Evolutionary conservation across 2,888 invertebrate genomes (phyloP).

Genomic region (Leucophenga maculata): DNA sequence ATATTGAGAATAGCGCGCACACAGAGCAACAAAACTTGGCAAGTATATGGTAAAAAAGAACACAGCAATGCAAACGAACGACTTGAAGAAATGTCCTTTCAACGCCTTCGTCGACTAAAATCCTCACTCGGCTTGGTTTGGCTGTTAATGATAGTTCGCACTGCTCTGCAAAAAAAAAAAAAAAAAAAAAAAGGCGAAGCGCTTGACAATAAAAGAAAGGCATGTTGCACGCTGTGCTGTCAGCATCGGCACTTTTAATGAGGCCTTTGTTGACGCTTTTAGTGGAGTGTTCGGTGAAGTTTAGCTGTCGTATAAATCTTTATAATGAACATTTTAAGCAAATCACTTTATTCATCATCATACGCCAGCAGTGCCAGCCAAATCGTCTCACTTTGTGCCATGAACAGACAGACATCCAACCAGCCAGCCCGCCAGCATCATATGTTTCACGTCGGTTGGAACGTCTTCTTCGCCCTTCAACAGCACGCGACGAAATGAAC

Average conservation of each 20-base stretch:
- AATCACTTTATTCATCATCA: slow-evolving; percentile 34
- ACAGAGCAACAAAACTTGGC: not conserved
- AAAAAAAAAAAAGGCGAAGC: not conserved
- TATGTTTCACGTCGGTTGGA: slow-evolving; percentile 10
- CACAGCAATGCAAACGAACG: not conserved
- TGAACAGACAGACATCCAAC: too few relatives aligned
- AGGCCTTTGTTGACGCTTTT: slow-evolving; percentile 23
- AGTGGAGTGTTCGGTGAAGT: not conserved
- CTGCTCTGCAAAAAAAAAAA: not conserved
- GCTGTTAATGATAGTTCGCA: slow-evolving; percentile 30
- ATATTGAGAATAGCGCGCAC: not conserved
- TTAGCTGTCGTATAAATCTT: slow-evolving; percentile 4
- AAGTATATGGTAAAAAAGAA: not conserved
- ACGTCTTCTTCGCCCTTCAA: not conserved
- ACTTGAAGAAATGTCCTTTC: slow-evolving; percentile 31
- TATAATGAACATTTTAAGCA: slow-evolving; percentile 37
- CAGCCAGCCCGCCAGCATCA: slow-evolving; percentile 20
- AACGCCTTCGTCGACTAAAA: slow-evolving; percentile 24
- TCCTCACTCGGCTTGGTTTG: not conserved
- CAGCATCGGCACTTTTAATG: slow-evolving; percentile 37
- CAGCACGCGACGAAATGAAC: slow-evolving; percentile 14
- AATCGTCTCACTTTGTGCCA: not conserved
- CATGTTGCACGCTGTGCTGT: slow-evolving; percentile 27
- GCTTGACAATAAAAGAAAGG: slow-evolving; percentile 29
- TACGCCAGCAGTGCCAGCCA: not conserved